Evolutionary conservation across 2,888 invertebrate species (phyloP), one percentile per base, ranked within the genome.

Genomic region (Chalcosyrphus nemorum): DNA sequence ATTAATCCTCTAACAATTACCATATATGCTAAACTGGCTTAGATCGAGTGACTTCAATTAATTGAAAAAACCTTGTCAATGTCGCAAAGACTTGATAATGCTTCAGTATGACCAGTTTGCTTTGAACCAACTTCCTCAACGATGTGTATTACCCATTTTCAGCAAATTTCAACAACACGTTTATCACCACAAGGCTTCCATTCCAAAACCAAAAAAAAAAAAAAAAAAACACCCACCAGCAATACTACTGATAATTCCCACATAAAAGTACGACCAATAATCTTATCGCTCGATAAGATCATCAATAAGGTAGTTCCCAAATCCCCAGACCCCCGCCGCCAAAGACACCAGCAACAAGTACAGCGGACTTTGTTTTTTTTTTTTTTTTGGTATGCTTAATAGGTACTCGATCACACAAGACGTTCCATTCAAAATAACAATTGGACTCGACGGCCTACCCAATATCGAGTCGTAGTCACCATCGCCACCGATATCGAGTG

Each of bases 371-470:
- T n/a, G n/a, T n/a, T n/a, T n/a, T n/a, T n/a, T n/a, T n/a, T n/a
- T n/a, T 41, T 50, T 41, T 61, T 72, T 66, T 45, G 29, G 59
- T 72, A 72, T 72, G 72, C 61, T 72, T 29, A 21, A 27, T 29
- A 6, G 21, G 41, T 61, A 52, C 1, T n/a, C 50, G 11, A 54
- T 24, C 47, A 32, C 72, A 32, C 52, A 27, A 47, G 56, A 65
- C 21, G 63, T 54, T 35, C 43, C 56, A 35, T 35, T 6, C 38
- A 27, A 74, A 74, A 74, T 74, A 65, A 32, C 54, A 74, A 65
- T 54, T 56, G 63, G 27, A 65, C 38, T n/a, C n/a, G n/a, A 47
- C 63, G 38, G 56, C 24, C 32, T 56, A 74, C 65, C n/a, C 63
- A 35, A 9, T 27, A 29, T 15, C 19, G 27, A n/a, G 27, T 43